Base-by-base conservation (phyloP, 1,140 invertebrate species). In the Pogonomyrmex barbatus region DNA sequence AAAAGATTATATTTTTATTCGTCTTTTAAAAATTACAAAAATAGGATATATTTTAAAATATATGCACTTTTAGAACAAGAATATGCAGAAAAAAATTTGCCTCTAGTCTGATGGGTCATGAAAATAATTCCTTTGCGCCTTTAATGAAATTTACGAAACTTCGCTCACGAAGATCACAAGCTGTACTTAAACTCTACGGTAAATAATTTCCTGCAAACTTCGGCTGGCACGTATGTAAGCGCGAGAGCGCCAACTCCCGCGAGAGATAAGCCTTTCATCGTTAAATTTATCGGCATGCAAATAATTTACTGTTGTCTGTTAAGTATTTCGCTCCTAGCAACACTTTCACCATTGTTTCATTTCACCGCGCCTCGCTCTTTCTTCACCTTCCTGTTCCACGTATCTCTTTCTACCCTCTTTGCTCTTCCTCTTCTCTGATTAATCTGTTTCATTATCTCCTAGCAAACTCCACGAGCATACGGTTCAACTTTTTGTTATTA, bases 401-500 rank as follows among this genome's bases (percentile, higher is more conserved):
- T 24, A 10, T 6, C 5, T 12, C 10, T n/a, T n/a, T 17, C 68
- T 33, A 17, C 17, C 30, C 17, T 60, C 12, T 36, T 24, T 24
- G 24, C 68, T n/a, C 39, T 56, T 70, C 39, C 65, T 12, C 54
- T 47, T 30, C 75, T 52, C 76, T 89, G 89, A 91, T 91, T 89
- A 91, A 91, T 91, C 89, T 85, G 78, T 88, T 91, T 91, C 86
- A 91, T 91, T 91, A 90, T 88, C 85, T 60, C n/a, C 78, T 17
- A 10, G 78, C 78, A 81, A 87, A 87, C 85, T 87, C 63, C 54
- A 36, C 56, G 45, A 70, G 79, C 76, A 81, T 86, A 86, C 76
- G 65, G 24, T 76, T 60, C 60, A 84, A 86, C 87, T 92, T 91
- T 91, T 92, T 91, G 90, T 88, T 91, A 92, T 91, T 92, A 91